phyloP scores from a whole-genome alignment of 2,888 invertebrate genomes.

The Cyclophora punctaria region DNA sequence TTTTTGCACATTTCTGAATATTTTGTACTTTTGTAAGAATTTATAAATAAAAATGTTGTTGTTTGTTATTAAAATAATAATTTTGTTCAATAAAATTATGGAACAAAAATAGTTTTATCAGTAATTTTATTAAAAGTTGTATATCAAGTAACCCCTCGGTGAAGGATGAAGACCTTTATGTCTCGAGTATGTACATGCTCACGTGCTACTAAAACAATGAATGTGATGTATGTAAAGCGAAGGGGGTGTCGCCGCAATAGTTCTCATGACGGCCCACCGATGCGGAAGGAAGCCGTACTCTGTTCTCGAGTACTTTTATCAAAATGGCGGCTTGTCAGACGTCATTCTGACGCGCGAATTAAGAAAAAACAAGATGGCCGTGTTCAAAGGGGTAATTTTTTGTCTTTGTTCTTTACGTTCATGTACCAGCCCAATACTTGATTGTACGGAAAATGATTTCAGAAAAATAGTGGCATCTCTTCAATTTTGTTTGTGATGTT shows the following conservation, averaged over 20 bases:
- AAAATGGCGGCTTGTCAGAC: constrained; percentile 71
- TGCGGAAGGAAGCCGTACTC: constrained; percentile 72
- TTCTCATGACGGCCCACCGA: constrained; percentile 67
- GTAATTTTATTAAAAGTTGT: too few species aligned
- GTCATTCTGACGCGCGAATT: constrained; percentile 57
- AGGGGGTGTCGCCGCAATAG: constrained; percentile 69
- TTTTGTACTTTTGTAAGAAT: not conserved
- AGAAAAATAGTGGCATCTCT: too few species aligned
- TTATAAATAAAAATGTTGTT: not conserved
- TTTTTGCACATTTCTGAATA: not conserved
- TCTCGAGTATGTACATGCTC: constrained; percentile 36
- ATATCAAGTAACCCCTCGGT: too few species aligned
- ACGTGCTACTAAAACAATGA: constrained; percentile 67
- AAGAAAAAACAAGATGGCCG: constrained; percentile 64
- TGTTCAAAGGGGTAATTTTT: constrained; percentile 41
- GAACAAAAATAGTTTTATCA: too few species aligned
- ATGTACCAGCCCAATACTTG: not conserved
- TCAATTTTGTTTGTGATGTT: too few species aligned
- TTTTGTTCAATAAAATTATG: too few species aligned
- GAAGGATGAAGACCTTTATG: too few species aligned
- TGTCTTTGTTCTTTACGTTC: constrained; percentile 1
- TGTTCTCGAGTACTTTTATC: constrained; percentile 64
- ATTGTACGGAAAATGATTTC: not conserved
- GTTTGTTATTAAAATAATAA: too few species aligned
- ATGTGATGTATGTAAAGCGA: constrained; percentile 66